phyloP scores from a whole-genome alignment of 2,888 invertebrate species.

The Nymphalis polychloros region DNA sequence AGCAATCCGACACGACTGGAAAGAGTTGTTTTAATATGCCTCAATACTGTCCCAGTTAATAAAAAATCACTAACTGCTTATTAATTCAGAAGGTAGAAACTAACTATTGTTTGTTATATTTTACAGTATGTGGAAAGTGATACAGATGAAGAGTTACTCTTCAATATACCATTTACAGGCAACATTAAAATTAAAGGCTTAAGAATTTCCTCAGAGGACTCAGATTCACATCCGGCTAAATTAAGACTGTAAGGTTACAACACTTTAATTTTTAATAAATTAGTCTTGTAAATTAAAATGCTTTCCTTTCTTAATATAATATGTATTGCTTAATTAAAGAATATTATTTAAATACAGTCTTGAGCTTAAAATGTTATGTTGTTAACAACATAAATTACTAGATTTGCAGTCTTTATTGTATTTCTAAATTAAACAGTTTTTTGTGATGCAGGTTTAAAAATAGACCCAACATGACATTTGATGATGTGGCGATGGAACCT shows the following conservation, averaged over 20 bases:
- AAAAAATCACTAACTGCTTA: too few relatives aligned
- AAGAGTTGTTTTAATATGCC: too few relatives aligned
- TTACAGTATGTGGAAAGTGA: slow-evolving; percentile 97
- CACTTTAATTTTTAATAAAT: not conserved
- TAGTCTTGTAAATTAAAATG: not conserved
- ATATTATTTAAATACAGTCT: too few relatives aligned
- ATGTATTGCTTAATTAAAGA: too few relatives aligned
- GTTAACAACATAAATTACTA: too few relatives aligned
- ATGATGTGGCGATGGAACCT: slow-evolving; percentile 87
- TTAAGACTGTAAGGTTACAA: slow-evolving; percentile 90
- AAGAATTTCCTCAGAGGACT: slow-evolving; percentile 94
- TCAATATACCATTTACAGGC: slow-evolving; percentile 98
- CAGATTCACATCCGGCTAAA: slow-evolving; percentile 91
- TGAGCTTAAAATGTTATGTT: too few relatives aligned
- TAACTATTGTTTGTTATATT: not conserved
- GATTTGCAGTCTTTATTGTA: not conserved
- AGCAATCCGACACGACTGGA: too few relatives aligned
- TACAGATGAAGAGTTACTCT: slow-evolving; percentile 96
- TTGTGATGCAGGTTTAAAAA: slow-evolving; percentile 91
- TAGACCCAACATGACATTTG: slow-evolving; percentile 96
- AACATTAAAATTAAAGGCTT: slow-evolving; percentile 97
- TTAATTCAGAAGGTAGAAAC: not conserved
- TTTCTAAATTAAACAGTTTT: not conserved
- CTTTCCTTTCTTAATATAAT: too few relatives aligned
- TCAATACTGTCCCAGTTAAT: too few relatives aligned